These are phyloP conservation scores for Nebria brevicollis DNA, from an alignment of 2,888 invertebrate genomes.

Conservation along the genomic window DNA sequence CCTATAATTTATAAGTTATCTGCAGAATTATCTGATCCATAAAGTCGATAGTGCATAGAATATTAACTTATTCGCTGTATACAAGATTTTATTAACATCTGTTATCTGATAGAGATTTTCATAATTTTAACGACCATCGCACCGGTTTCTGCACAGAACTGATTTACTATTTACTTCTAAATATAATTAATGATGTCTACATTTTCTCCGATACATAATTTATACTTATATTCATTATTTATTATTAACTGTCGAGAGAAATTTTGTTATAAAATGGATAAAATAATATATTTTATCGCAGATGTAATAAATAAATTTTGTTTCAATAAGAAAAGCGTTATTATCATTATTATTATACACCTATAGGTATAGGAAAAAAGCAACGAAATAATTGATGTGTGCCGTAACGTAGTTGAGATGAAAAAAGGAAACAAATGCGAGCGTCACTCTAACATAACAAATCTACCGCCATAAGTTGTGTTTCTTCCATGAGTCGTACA, in stretches of 20 bases:
- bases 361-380: too few species aligned
- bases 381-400: too few species aligned
- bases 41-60: constrained; percentile 28
- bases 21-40: constrained; percentile 24
- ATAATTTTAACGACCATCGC: constrained; percentile 26
- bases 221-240: background rate
- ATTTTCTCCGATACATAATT: constrained; percentile 5
- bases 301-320: too few species aligned
- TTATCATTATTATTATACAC: too few species aligned
- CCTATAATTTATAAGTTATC: background rate
- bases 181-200: constrained; percentile 14
- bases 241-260: background rate
- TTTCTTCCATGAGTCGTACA: background rate
- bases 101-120: constrained; percentile 40
- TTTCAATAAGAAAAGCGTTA: too few species aligned
- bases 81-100: constrained; percentile 10
- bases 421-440: background rate
- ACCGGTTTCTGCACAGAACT: constrained; percentile 19
- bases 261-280: too few species aligned
- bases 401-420: too few species aligned
- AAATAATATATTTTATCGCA: too few species aligned
- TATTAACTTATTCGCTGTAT: constrained; percentile 28
- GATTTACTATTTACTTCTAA: constrained; percentile 27
- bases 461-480: background rate
- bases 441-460: background rate